Evolutionary conservation across 2,888 invertebrate genomes (phyloP).

Genomic region (Erebia ligea): DNA sequence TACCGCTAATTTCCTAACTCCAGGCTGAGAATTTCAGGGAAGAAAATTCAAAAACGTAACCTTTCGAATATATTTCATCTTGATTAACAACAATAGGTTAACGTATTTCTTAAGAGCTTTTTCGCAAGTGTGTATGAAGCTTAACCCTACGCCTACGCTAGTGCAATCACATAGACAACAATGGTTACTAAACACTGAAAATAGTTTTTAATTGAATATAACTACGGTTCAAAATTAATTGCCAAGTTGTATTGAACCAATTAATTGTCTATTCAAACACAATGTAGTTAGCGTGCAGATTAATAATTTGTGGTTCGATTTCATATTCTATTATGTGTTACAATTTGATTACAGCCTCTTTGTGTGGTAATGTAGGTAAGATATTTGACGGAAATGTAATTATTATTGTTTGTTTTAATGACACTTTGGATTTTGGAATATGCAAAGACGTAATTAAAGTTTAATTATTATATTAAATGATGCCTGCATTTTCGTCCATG

Average conservation of each 20-base stretch:
- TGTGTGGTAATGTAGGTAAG: neutral
- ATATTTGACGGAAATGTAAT: neutral
- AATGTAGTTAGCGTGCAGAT: slow-evolving; percentile 6
- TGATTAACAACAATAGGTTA: too few relatives aligned
- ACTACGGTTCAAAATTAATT: slow-evolving; percentile 10
- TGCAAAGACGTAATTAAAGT: too few relatives aligned
- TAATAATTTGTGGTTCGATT: neutral
- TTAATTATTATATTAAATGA: too few relatives aligned
- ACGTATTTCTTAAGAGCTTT: neutral
- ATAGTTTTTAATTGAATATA: neutral
- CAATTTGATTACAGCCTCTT: neutral
- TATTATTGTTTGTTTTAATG: neutral
- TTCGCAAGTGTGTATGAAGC: neutral
- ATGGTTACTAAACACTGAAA: neutral
- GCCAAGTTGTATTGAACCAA: too few relatives aligned
- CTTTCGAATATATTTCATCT: too few relatives aligned
- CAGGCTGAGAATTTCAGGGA: too few relatives aligned
- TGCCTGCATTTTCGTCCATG: too few relatives aligned
- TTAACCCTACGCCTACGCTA: neutral
- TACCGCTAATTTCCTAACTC: too few relatives aligned
- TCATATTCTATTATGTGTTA: neutral
- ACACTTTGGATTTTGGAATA: too few relatives aligned
- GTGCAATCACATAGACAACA: neutral
- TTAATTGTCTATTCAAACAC: neutral
- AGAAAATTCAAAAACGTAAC: too few relatives aligned